Evolutionary conservation across 2,113 vertebrate genomes (phyloP), one percentile per base, ranked within the genome.

Genomic region (Protomyctophum bolini): DNA sequence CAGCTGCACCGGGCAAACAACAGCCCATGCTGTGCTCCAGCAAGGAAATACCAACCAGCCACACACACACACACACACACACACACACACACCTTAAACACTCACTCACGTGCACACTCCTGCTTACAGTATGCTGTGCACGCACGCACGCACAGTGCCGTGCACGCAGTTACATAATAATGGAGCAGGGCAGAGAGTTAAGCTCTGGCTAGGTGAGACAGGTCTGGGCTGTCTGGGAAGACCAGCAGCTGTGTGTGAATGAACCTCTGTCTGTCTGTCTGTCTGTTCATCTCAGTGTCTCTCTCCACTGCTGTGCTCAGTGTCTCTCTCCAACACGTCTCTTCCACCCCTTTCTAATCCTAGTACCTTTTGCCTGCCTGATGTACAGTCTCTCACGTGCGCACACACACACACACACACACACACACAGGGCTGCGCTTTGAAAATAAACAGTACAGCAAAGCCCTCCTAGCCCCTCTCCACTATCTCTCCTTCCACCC

Each of bases 161-260:
- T 21, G 21, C 72, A 7, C 10, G 0, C n/a, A 33, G 68, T 86
- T 88, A 86, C 69, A 82, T 86, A 90, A 88, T 61, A 41, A 41
- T 2, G 33, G 33, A 41, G 33, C 33, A 78, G 66, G 68, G 73
- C 81, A 54, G 64, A 21, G n/a, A 70, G 76, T 70, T 82, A 73
- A 64, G 67, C 78, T 21, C 21, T 62, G 11, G 14, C 8, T 11
- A 61, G 12, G 59, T 61, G 60, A 62, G 15, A 48, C 74, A 73
- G 70, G 73, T 77, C 8, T 54, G 1, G 51, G 10, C n/a, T 75
- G 57, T 76, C 61, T 0, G 21, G 68, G 76, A 86, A 79, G 61
- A 57, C 61, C 50, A 78, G 74, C 83, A 77, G 81, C 81, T 80
- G 79, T 81, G 66, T 60, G 60, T 77, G 65, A 68, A 41, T 41